A percentile compares a stretch with the other conserved stretches of the same genome.
Conservation (phyloP, 2,888 invertebrate species). For the Parnassius glacialis region DNA sequence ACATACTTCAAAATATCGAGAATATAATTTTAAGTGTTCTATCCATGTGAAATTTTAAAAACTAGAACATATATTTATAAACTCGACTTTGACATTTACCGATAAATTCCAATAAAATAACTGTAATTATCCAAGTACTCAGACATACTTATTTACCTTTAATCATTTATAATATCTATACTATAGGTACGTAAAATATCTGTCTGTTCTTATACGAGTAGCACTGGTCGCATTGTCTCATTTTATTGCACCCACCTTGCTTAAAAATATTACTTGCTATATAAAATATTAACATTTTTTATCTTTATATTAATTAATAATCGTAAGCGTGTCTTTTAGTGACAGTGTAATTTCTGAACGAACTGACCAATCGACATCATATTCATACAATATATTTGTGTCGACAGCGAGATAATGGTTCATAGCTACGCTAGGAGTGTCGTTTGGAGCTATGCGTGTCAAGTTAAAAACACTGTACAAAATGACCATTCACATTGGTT, state of each 20-base stretch:
- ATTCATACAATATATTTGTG: too few relatives aligned
- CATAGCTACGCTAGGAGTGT: too few relatives aligned
- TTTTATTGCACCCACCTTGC: neutral
- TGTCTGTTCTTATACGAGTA: slow-evolving; percentile 5
- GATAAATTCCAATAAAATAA: slow-evolving; percentile 28
- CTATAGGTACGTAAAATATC: slow-evolving; percentile 2
- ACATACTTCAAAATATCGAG: slow-evolving; percentile 14
- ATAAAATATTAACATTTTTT: too few relatives aligned
- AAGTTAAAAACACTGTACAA: too few relatives aligned
- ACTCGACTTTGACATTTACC: slow-evolving; percentile 40
- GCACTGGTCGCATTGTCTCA: slow-evolving; percentile 5
- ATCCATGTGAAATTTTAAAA: slow-evolving; percentile 36
- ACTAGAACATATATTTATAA: slow-evolving; percentile 35
- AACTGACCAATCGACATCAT: too few relatives aligned
- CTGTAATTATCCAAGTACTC: slow-evolving; percentile 11
- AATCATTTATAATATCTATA: slow-evolving; percentile 9
- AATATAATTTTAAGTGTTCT: slow-evolving; percentile 13
- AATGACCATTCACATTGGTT: too few relatives aligned
- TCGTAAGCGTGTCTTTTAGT: too few relatives aligned
- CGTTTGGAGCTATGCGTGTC: too few relatives aligned
- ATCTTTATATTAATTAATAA: too few relatives aligned
- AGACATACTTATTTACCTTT: slow-evolving; percentile 19
- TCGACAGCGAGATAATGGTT: too few relatives aligned
- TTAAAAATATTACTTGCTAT: neutral
- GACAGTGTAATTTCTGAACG: too few relatives aligned